Conservation (phyloP, 1,140 invertebrate genomes). For the Cydia splendana region DNA sequence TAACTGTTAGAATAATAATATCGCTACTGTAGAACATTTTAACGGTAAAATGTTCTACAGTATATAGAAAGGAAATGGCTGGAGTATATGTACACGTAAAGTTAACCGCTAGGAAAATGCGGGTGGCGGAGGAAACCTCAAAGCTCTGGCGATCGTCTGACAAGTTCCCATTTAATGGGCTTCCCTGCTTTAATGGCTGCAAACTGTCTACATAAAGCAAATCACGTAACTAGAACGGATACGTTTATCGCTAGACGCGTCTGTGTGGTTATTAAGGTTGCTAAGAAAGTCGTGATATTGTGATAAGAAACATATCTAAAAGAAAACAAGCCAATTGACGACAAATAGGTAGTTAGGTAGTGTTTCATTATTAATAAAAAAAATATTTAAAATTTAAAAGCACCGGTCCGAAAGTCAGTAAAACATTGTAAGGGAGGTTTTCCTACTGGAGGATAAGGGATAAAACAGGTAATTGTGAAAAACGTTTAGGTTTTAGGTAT, state of each 20-base stretch:
- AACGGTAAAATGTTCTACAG: not conserved
- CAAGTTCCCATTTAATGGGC: constrained; percentile 27
- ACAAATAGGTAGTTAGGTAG: too few species aligned
- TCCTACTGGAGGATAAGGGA: too few species aligned
- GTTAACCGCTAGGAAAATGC: constrained; percentile 18
- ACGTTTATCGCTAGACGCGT: not conserved
- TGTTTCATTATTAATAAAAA: too few species aligned
- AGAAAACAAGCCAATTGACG: not conserved
- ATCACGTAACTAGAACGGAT: constrained; percentile 8
- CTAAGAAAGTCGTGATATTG: not conserved
- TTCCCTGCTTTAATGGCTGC: constrained; percentile 28
- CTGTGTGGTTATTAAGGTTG: not conserved
- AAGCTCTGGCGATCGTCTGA: constrained; percentile 9
- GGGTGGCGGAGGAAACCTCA: constrained; percentile 8
- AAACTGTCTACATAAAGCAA: constrained; percentile 20
- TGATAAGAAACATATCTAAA: not conserved
- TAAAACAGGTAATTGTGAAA: too few species aligned
- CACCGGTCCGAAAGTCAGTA: too few species aligned
- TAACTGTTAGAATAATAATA: not conserved
- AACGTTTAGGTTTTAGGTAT: too few species aligned
- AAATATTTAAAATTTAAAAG: too few species aligned
- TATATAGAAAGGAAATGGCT: not conserved
- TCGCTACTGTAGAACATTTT: too few species aligned
- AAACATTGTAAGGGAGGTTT: too few species aligned
- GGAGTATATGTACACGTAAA: not conserved